phyloP scores from a whole-genome alignment of 2,888 invertebrate genomes.

The Scaptomyza tumidula region DNA sequence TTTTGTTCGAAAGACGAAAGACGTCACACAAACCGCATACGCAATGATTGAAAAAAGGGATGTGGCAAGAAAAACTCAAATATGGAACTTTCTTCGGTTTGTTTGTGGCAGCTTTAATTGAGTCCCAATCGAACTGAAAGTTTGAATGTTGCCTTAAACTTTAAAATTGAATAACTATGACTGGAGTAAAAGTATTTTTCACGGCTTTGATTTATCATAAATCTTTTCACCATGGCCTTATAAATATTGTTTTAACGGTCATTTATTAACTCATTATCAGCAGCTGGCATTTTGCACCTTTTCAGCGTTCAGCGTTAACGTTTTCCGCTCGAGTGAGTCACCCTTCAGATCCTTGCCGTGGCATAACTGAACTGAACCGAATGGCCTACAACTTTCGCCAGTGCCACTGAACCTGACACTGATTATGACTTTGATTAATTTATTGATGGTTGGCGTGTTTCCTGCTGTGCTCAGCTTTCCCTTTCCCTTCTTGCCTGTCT shows the following conservation, averaged over 20 bases:
- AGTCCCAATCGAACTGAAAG: neutral
- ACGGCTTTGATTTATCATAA: constrained; percentile 27
- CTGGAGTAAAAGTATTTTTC: neutral
- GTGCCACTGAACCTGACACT: constrained; percentile 78
- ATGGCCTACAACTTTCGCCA: constrained; percentile 62
- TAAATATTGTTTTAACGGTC: constrained; percentile 66
- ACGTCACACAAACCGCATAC: constrained; percentile 57
- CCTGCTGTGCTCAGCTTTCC: constrained; percentile 55
- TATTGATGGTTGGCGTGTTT: constrained; percentile 82
- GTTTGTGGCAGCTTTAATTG: neutral
- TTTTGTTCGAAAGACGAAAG: constrained; percentile 42
- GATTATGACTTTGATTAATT: constrained; percentile 83
- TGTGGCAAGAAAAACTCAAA: constrained; percentile 7
- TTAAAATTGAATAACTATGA: too few relatives aligned
- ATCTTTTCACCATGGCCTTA: constrained; percentile 33
- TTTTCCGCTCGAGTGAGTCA: constrained; percentile 59
- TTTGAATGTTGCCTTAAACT: too few relatives aligned
- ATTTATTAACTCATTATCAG: constrained; percentile 77
- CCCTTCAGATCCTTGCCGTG: neutral
- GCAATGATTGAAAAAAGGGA: constrained; percentile 33
- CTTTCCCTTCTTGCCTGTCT: neutral
- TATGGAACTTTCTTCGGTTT: constrained; percentile 5
- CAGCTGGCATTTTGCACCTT: constrained; percentile 72
- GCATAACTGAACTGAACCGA: constrained; percentile 19
- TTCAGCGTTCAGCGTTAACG: constrained; percentile 34